phyloP scores from a whole-genome alignment of 2,113 vertebrate genomes.

The Etheostoma spectabile region DNA sequence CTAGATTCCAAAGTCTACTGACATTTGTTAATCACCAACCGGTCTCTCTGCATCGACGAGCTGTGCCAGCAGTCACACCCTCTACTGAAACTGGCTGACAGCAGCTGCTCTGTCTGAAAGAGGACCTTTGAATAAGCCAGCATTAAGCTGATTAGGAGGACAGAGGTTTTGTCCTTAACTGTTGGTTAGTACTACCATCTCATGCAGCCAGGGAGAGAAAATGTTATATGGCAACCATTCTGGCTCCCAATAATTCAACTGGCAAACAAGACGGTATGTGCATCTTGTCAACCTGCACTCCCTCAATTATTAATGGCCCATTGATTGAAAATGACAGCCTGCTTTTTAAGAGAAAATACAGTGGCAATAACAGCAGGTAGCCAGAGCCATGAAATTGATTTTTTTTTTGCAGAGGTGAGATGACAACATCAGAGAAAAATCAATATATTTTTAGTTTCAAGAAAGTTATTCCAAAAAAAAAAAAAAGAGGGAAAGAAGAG shows the following conservation, averaged over 20 bases:
- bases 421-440: slow-evolving; percentile 60
- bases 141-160: slow-evolving; percentile 85
- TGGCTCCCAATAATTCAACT: slow-evolving; percentile 53
- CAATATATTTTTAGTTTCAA: slow-evolving; percentile 56
- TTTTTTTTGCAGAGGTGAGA: slow-evolving; percentile 46
- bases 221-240: slow-evolving; percentile 41
- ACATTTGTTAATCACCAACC: slow-evolving; percentile 99
- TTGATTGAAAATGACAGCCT: slow-evolving; percentile 61
- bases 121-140: slow-evolving; percentile 86
- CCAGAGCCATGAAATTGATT: slow-evolving; percentile 53
- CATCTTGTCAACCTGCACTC: slow-evolving; percentile 58
- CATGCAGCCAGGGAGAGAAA: slow-evolving; percentile 40
- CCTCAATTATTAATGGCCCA: slow-evolving; percentile 66
- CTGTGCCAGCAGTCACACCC: slow-evolving; percentile 95
- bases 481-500: background rate
- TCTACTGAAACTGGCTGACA: slow-evolving; percentile 89
- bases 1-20: slow-evolving; percentile 99
- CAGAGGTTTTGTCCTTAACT: slow-evolving; percentile 84
- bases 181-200: slow-evolving; percentile 74
- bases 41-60: slow-evolving; percentile 92
- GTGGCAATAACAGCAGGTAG: slow-evolving; percentile 50
- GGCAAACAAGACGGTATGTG: slow-evolving; percentile 56
- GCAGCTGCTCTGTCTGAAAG: slow-evolving; percentile 88
- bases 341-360: slow-evolving; percentile 49
- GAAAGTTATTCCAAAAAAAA: slow-evolving; percentile 17